phyloP scores from a whole-genome alignment of 2,888 invertebrate species.

The Aplocera efformata region DNA sequence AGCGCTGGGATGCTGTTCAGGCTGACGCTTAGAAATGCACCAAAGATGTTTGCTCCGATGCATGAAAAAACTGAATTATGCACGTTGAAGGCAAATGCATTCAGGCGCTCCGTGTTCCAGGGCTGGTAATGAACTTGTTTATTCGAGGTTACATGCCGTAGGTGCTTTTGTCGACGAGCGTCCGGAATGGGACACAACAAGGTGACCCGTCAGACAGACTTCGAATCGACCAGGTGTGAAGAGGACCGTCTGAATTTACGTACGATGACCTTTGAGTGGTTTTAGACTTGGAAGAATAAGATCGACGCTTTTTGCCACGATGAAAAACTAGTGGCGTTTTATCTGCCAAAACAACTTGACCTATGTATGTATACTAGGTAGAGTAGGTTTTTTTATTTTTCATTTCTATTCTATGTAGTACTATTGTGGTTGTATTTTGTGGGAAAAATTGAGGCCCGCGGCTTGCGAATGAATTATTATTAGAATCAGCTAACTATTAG shows the following conservation, averaged over 20 bases:
- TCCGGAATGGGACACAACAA: constrained; percentile 33
- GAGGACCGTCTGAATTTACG: constrained; percentile 36
- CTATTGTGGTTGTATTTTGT: too few relatives aligned
- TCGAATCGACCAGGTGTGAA: constrained; percentile 39
- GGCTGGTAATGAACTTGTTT: constrained; percentile 21
- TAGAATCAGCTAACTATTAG: too few relatives aligned
- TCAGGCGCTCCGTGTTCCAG: constrained; percentile 9
- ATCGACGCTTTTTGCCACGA: constrained; percentile 12
- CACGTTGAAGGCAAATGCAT: constrained; percentile 16
- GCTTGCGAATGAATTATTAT: too few relatives aligned
- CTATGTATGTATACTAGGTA: too few relatives aligned
- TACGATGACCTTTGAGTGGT: constrained; percentile 34
- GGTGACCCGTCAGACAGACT: constrained; percentile 36
- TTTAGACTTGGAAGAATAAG: constrained; percentile 16
- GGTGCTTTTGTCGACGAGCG: constrained; percentile 16
- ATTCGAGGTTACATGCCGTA: constrained; percentile 15
- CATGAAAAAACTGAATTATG: constrained; percentile 4
- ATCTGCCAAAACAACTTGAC: too few relatives aligned
- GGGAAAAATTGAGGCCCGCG: too few relatives aligned
- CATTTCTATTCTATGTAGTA: too few relatives aligned
- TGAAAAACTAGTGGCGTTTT: constrained; percentile 3
- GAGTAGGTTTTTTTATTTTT: too few relatives aligned
- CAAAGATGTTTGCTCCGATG: too few relatives aligned
- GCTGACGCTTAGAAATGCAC: too few relatives aligned
- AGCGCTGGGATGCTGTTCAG: too few relatives aligned